A percentile compares a stretch with the other conserved stretches of the same genome.
These are phyloP conservation scores for Myoxocephalus aenaeus DNA, from an alignment of 2,797 vertebrate species.

Conservation along the genomic window DNA sequence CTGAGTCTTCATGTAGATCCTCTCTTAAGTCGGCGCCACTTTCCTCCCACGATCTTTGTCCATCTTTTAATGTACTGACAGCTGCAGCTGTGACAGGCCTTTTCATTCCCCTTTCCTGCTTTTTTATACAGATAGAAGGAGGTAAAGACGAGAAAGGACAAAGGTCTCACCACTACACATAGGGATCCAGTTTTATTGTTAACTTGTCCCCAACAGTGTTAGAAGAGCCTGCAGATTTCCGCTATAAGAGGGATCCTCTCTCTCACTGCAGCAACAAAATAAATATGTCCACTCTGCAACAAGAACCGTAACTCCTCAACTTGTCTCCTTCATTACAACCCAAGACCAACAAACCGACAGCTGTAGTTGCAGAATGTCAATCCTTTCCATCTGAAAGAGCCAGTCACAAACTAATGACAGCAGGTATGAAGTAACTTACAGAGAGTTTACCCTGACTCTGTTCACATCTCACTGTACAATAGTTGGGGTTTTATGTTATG, in stretches of 20 bases:
- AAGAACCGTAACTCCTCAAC: conserved; percentile 3
- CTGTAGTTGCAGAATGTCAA: conserved; percentile 24
- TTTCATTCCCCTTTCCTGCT: conserved; percentile 5
- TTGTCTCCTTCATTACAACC: conserved; percentile 11
- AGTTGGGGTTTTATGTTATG: conserved; percentile 6
- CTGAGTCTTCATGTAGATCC: conserved; percentile 1
- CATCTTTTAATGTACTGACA: conserved; percentile 1
- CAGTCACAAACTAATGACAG: conserved; percentile 8
- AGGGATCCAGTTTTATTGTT: conserved; percentile 24
- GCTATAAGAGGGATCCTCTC: conserved; percentile 9
- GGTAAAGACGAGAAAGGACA: neutral
- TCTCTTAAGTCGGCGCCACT: neutral
- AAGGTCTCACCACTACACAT: conserved; percentile 15
- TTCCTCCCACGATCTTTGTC: neutral
- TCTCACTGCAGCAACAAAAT: neutral
- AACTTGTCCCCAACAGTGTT: conserved; percentile 14
- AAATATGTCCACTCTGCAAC: neutral
- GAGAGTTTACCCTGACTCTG: conserved; percentile 1
- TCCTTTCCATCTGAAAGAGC: neutral
- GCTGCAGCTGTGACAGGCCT: conserved; percentile 17
- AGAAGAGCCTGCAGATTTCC: conserved; percentile 18
- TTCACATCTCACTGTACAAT: neutral
- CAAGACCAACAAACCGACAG: conserved; percentile 21
- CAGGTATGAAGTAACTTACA: conserved; percentile 3
- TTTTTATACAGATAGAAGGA: conserved; percentile 12